Evolutionary conservation across 2,797 vertebrate species (phyloP), one percentile per base, ranked within the genome.

Genomic region (Heliangelus exortis): DNA sequence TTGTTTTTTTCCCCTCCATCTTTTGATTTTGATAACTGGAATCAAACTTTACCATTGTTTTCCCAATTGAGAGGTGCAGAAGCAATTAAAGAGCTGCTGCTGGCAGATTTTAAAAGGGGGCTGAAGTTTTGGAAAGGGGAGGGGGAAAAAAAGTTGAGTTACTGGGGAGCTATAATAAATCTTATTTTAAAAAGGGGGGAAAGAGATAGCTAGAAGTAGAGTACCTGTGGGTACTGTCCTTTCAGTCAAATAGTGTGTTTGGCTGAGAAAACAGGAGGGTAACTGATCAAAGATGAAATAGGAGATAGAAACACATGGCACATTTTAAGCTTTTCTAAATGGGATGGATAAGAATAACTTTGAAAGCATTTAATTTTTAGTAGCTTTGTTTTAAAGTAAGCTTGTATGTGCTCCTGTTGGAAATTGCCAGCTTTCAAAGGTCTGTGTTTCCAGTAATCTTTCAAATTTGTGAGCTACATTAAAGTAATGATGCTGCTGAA

Each of bases 1-100:
- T 25, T 48, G 39, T 73, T 21, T 51, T 15, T 29, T 58, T 54
- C 69, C 21, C 4, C 12, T 4, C 2, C 22, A 2, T 53, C 33
- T 75, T 79, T 65, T 61, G 50, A 45, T 84, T 84, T 68, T 82
- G 47, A 84, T 69, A 76, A 63, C 41, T 75, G n/a, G 23, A 84
- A 78, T 74, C 0, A 0, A 67, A 28, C 39, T 80, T 9, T 55
- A 9, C 43, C 83, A 83, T 13, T 2, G 0, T 65, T 89, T 72
- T 53, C 39, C 33, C 10, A n/a, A 3, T 48, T 17, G n/a, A 72
- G 29, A 58, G 48, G 18, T 85, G 14, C 21, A 69, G 72, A 58
- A 85, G 39, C 63, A 68, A 47, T 48, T 75, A 21, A 84, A 82
- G 26, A 81, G 51, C 76, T 41, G 29, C 36, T 69, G 14, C 59